phyloP scores from a whole-genome alignment of 2,888 invertebrate species.

The Eilema depressum region DNA sequence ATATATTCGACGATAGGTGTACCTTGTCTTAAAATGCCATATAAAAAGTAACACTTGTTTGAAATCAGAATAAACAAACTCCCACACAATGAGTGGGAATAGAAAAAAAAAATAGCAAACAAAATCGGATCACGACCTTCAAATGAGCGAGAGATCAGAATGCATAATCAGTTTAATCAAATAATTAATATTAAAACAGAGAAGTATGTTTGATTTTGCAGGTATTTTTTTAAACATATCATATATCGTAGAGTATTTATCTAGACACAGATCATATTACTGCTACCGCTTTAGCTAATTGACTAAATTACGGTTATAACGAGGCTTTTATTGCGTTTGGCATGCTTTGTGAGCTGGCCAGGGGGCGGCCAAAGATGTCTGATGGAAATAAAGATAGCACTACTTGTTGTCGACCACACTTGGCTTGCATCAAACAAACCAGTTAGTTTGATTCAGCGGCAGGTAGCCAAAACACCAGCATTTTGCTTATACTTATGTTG shows the following conservation, averaged over 20 bases:
- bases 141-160: slow-evolving; percentile 16
- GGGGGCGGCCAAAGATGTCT: not conserved
- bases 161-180: slow-evolving; percentile 19
- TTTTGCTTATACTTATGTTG: not conserved
- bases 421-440: not conserved
- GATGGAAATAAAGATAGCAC: not conserved
- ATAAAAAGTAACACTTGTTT: slow-evolving; percentile 39
- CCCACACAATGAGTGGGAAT: slow-evolving; percentile 48
- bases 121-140: slow-evolving; percentile 42
- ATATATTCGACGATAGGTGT: slow-evolving; percentile 16
- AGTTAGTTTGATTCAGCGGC: not conserved
- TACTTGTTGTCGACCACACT: not conserved
- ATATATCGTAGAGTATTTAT: not conserved
- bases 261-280: not conserved
- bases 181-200: slow-evolving; percentile 20
- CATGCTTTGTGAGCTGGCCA: not conserved
- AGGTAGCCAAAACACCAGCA: not conserved
- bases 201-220: not conserved
- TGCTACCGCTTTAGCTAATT: not conserved
- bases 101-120: slow-evolving; percentile 36
- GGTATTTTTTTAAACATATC: not conserved
- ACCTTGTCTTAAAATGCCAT: slow-evolving; percentile 22
- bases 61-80: slow-evolving; percentile 51
- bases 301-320: not conserved
- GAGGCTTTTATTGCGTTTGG: not conserved